Percentiles rank a stretch among this genome's conserved stretches.
phyloP scores from a whole-genome alignment of 2,113 vertebrate species.

The Empidonax traillii region DNA sequence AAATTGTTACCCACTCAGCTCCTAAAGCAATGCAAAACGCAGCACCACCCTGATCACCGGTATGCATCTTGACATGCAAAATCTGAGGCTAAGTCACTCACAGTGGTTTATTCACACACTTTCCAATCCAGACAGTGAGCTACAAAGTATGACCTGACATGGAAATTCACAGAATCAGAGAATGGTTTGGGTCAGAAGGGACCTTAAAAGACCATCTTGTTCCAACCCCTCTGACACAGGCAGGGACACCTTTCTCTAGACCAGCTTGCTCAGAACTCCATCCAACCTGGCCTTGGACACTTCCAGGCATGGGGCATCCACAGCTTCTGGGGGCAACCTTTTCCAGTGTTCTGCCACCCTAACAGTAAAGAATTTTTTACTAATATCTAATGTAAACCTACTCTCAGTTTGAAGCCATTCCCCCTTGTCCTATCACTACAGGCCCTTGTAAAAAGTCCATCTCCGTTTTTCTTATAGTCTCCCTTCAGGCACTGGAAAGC shows the following conservation, averaged over 20 bases:
- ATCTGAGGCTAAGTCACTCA: background rate
- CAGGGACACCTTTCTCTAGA: background rate
- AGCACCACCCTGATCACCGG: fast-evolving
- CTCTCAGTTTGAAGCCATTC: background rate
- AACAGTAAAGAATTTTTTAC: background rate
- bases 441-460: background rate
- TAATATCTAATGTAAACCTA: background rate
- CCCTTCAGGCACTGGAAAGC: background rate
- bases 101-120: fast-evolving
- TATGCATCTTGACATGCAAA: fast-evolving
- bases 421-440: background rate
- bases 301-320: background rate
- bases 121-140: background rate
- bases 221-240: background rate
- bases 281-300: background rate
- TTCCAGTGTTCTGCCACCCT: background rate
- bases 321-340: background rate
- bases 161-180: background rate
- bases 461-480: background rate
- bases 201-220: background rate
- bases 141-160: background rate
- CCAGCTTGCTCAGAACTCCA: background rate
- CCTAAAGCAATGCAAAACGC: background rate
- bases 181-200: background rate
- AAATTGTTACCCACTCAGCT: background rate